Conservation (phyloP, 2,797 vertebrate species). For the Vespertilio murinus region DNA sequence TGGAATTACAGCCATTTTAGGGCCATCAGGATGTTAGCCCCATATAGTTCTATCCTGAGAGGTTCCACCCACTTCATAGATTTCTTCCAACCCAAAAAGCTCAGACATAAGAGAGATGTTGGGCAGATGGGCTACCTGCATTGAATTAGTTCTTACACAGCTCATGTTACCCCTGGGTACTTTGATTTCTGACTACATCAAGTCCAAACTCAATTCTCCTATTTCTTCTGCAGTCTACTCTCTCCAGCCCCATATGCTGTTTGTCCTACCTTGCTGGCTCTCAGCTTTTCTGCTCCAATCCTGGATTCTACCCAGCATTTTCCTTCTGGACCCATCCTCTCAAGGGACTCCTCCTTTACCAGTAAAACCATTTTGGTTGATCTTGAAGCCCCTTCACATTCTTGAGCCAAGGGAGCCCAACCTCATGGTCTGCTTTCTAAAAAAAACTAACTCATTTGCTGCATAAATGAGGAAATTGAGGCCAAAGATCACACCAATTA, state of each 20-base stretch:
- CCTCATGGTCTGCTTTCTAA: neutral
- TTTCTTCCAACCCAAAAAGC: neutral
- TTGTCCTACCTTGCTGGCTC: neutral
- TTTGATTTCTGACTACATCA: neutral
- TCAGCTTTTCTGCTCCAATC: neutral
- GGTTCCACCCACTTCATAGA: neutral
- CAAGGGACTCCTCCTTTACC: neutral
- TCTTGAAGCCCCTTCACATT: neutral
- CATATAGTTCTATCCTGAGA: neutral
- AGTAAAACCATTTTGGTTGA: neutral
- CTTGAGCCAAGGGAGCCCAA: neutral
- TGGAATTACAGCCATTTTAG: neutral
- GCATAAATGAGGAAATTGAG: neutral
- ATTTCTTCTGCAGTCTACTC: neutral
- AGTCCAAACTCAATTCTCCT: neutral
- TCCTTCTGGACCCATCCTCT: neutral
- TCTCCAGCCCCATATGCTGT: neutral
- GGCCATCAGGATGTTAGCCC: neutral
- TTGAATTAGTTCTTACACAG: neutral
- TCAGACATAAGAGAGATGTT: neutral
- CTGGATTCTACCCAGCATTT: neutral
- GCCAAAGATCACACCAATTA: neutral
- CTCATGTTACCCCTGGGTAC: neutral
- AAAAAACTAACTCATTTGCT: neutral
- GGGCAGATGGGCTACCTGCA: neutral